These are phyloP conservation scores for Salpingus planirostris DNA, from an alignment of 2,888 invertebrate species.

Conservation along the genomic window DNA sequence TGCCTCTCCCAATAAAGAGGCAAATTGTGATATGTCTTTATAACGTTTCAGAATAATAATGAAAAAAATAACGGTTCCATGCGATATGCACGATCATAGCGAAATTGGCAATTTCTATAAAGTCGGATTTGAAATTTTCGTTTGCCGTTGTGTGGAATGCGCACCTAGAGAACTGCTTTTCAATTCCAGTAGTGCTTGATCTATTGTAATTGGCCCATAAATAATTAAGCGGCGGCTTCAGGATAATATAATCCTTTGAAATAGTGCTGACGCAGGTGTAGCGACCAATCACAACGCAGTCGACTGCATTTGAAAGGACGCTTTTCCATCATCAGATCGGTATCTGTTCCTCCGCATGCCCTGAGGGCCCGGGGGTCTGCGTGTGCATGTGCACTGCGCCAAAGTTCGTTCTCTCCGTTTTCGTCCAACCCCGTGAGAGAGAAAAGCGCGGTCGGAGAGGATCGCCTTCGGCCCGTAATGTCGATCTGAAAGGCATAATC, in stretches of 20 bases:
- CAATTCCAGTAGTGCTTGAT: conserved; percentile 3
- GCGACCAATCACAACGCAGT: not conserved
- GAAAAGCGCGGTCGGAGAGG: not conserved
- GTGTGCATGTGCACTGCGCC: not conserved
- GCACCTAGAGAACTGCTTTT: too few relatives aligned
- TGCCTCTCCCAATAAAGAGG: too few relatives aligned
- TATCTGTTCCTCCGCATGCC: conserved; percentile 4
- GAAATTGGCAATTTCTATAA: too few relatives aligned
- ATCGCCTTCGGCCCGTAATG: conserved; percentile 15
- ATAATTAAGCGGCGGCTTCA: conserved; percentile 5
- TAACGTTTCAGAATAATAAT: too few relatives aligned
- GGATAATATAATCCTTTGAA: conserved; percentile 6
- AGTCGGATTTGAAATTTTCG: too few relatives aligned
- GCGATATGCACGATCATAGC: too few relatives aligned
- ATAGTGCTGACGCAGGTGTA: conserved; percentile 8
- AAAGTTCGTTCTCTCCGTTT: not conserved
- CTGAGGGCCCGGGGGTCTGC: not conserved
- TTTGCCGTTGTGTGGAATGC: too few relatives aligned
- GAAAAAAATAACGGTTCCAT: too few relatives aligned
- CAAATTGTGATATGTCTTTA: too few relatives aligned
- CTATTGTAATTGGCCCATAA: conserved; percentile 7
- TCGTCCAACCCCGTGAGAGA: not conserved
- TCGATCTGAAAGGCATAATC: conserved; percentile 29
- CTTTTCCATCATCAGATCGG: not conserved
- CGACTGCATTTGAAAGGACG: conserved; percentile 2